These are phyloP conservation scores for Sylvietta virens DNA, from an alignment of 2,113 vertebrate genomes.

Conservation along the genomic window DNA sequence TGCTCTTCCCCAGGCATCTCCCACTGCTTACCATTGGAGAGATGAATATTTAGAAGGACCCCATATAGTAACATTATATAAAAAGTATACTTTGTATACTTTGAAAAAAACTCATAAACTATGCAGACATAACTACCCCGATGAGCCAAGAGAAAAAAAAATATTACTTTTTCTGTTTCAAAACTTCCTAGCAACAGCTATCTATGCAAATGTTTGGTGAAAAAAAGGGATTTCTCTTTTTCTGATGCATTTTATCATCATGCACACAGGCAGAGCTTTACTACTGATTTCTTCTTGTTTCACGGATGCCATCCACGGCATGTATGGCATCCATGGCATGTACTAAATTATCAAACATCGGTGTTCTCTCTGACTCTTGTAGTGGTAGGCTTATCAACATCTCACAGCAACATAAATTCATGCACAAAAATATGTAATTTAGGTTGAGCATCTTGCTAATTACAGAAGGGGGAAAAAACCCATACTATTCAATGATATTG, in stretches of 20 bases:
- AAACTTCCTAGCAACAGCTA: neutral
- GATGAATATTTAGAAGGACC: neutral
- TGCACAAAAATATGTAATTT: neutral
- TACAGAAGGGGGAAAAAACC: accelerated
- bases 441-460: neutral
- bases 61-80: no score
- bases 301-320: neutral
- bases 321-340: no score
- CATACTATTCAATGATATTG: neutral
- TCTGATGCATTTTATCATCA: neutral
- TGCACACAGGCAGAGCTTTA: neutral
- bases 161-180: neutral
- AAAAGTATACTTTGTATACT: neutral
- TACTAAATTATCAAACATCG: neutral
- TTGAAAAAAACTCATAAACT: neutral
- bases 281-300: neutral
- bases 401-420: neutral
- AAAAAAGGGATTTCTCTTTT: neutral
- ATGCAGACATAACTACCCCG: neutral
- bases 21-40: neutral
- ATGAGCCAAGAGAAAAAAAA: neutral
- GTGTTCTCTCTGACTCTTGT: neutral
- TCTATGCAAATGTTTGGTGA: neutral
- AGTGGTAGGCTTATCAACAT: neutral
- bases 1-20: neutral